These are phyloP conservation scores for Sinhomidia bicolor DNA, from an alignment of 2,888 invertebrate species.

Conservation along the genomic window DNA sequence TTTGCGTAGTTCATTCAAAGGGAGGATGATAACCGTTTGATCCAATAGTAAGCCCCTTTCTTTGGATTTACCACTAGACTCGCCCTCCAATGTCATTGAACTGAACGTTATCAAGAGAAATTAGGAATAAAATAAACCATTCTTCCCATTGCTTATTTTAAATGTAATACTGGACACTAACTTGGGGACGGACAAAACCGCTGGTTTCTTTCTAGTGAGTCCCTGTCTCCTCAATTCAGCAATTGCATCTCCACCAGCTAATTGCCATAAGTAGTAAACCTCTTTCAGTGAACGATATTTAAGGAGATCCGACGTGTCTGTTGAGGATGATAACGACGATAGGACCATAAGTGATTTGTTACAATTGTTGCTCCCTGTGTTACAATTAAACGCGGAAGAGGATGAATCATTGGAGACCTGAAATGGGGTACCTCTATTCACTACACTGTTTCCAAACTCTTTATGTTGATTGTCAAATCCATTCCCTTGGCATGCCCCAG, in stretches of 20 bases:
- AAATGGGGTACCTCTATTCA: slow-evolving; percentile 20
- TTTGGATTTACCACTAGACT: slow-evolving; percentile 88
- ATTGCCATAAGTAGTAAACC: slow-evolving; percentile 96
- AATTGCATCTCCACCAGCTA: slow-evolving; percentile 97
- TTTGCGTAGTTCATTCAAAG: slow-evolving; percentile 87
- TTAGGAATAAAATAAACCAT: background rate
- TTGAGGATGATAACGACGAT: slow-evolving; percentile 20
- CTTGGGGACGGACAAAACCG: slow-evolving; percentile 83
- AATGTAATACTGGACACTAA: slow-evolving; percentile 81
- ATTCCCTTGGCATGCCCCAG: background rate
- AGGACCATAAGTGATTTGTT: slow-evolving; percentile 32
- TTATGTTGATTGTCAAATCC: slow-evolving; percentile 14
- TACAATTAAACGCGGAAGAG: background rate
- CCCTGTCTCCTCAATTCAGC: slow-evolving; percentile 95
- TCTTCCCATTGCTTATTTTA: no score
- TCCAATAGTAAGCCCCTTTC: slow-evolving; percentile 89
- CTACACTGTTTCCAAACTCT: background rate
- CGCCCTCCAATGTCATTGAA: slow-evolving; percentile 89
- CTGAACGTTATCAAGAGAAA: slow-evolving; percentile 83
- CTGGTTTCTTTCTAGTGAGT: slow-evolving; percentile 90
- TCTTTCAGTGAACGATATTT: slow-evolving; percentile 86
- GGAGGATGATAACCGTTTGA: slow-evolving; percentile 87
- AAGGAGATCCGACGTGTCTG: slow-evolving; percentile 63
- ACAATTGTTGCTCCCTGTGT: background rate
- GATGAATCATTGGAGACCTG: slow-evolving; percentile 39